Percentiles rank a stretch among this genome's conserved stretches.
Conservation (phyloP, 2,888 invertebrate genomes). For the Steromphala cineraria region DNA sequence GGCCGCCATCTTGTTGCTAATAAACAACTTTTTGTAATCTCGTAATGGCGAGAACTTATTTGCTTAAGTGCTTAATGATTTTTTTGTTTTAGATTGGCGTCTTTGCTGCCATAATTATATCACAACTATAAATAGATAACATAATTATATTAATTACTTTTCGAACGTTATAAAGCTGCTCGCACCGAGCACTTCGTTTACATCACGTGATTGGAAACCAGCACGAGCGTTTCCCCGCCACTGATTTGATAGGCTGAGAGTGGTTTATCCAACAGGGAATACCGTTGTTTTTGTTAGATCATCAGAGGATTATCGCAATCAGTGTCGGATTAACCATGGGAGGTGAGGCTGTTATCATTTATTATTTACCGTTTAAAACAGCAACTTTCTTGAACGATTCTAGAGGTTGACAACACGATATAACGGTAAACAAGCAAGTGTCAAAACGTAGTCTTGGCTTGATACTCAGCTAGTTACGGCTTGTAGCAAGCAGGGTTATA, state of each 20-base stretch:
- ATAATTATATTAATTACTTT: too few species aligned
- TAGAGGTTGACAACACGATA: neutral
- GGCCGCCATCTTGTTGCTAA: slow-evolving; percentile 64
- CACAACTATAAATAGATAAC: too few species aligned
- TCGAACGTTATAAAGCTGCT: neutral
- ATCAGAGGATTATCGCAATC: neutral
- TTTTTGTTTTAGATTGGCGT: too few species aligned
- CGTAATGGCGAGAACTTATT: neutral
- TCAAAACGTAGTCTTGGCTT: neutral
- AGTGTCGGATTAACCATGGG: neutral
- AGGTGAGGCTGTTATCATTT: neutral
- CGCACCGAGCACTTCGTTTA: slow-evolving; percentile 35
- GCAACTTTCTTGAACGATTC: neutral
- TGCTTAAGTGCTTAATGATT: neutral
- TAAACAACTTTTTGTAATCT: slow-evolving; percentile 31
- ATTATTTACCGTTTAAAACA: neutral
- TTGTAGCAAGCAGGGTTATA: too few species aligned
- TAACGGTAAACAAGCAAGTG: neutral
- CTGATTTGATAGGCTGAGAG: neutral
- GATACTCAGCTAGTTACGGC: too few species aligned
- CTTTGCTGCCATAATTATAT: too few species aligned
- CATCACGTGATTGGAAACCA: slow-evolving; percentile 70
- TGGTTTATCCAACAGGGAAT: neutral
- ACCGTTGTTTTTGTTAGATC: neutral
- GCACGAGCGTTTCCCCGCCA: neutral